Evolutionary conservation across 2,888 invertebrate genomes (phyloP), one percentile per base, ranked within the genome.

Genomic region (Reticulitermes lucifugus): DNA sequence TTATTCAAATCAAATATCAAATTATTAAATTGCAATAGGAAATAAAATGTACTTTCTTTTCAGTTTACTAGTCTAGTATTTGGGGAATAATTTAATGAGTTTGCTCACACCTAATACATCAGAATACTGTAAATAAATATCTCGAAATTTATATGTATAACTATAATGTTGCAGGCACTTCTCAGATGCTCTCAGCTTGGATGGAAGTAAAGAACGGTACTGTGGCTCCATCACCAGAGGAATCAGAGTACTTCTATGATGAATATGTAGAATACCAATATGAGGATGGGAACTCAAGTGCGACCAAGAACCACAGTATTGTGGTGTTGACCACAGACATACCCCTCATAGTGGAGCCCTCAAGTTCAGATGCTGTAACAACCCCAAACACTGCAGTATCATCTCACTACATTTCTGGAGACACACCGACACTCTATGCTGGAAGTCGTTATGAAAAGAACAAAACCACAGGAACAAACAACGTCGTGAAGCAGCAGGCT

Each of bases 211-310:
- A 92, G 92, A 92, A 90, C 43, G 79, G 84, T 46, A 82, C 87
- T 14, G 59, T 75, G 9, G 22, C 83, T 21, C 81, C 84, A n/a
- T 92, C 93, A 3, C 95, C 95, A 9, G 94, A 95, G 89, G 96
- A 96, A 89, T 95, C 95, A 1, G 96, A 97, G 89, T 96, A 96
- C 89, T 95, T 96, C 88, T 96, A 96, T 89, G 96, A 96, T 88
- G 96, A 96, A 88, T 96, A 96, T 89, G 93, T 95, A 0, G 96
- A 96, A 89, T 95, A 96, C 90, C 86, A 86, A 35, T 83, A 85
- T 60, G 87, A 87, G 41, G 94, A 95, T 12, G 94, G 94, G 84
- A 94, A 95, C 88, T 88, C 92, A 51, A 86, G 85, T 84, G 29
- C 51, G 22, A 9, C 25, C 5, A 70, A 70, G 25, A 79, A 86